These are phyloP conservation scores for Criorhina ranunculi DNA, from an alignment of 2,888 invertebrate species.

Conservation along the genomic window DNA sequence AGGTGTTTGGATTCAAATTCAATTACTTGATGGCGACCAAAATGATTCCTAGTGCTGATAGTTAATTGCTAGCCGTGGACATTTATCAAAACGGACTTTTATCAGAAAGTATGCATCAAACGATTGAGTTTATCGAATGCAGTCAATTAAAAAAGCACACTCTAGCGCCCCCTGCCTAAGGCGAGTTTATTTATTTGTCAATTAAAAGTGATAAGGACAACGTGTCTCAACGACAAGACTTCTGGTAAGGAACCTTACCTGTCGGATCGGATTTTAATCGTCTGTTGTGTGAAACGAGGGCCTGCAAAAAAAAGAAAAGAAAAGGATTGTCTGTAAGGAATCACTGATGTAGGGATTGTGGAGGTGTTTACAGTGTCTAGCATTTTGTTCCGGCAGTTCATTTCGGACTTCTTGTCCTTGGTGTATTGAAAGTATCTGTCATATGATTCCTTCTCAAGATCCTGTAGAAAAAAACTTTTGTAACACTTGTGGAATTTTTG, in stretches of 20 bases:
- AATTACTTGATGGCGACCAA: constrained; percentile 49
- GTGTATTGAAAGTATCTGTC: constrained; percentile 45
- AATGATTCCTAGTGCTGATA: constrained; percentile 37
- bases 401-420: constrained; percentile 47
- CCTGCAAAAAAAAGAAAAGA: constrained; percentile 19
- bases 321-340: not conserved
- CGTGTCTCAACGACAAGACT: constrained; percentile 50
- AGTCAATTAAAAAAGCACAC: constrained; percentile 30
- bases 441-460: constrained; percentile 15
- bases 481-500: too few species aligned
- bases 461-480: constrained; percentile 18
- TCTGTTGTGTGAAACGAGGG: constrained; percentile 43
- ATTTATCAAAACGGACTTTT: constrained; percentile 43
- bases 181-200: constrained; percentile 25
- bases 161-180: not conserved
- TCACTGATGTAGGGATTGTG: not conserved
- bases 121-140: constrained; percentile 3
- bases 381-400: constrained; percentile 46
- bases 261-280: constrained; percentile 17
- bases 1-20: constrained; percentile 28
- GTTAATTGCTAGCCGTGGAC: constrained; percentile 46
- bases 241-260: constrained; percentile 58
- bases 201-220: not conserved
- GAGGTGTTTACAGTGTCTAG: constrained; percentile 43
- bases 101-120: constrained; percentile 17